These are phyloP conservation scores for Saimiri boliviensis DNA, from an alignment of 2,113 vertebrate species.

Conservation along the genomic window DNA sequence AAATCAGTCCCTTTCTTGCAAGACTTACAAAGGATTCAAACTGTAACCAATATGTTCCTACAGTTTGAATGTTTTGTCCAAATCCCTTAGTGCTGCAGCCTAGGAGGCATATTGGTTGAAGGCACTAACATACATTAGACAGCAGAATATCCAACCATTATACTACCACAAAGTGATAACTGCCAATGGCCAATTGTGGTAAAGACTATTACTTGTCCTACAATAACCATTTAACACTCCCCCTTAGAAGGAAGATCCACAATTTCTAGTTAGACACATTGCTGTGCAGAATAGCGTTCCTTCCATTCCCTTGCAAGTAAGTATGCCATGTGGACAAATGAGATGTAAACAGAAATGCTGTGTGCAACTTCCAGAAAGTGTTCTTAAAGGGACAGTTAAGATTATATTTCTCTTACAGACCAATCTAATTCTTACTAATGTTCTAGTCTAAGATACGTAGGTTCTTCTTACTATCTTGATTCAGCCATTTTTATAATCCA, in stretches of 20 bases:
- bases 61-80: neutral
- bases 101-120: neutral
- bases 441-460: neutral
- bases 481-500: neutral
- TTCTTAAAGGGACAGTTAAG: neutral
- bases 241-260: neutral
- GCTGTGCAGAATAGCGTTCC: neutral
- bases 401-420: neutral
- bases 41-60: neutral
- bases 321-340: neutral
- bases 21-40: constrained; percentile 14
- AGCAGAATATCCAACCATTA: neutral
- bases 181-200: neutral
- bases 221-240: neutral
- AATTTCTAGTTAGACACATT: neutral
- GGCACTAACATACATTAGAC: neutral
- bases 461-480: constrained; percentile 3
- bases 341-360: neutral
- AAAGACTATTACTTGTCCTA: neutral
- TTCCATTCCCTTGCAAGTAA: neutral
- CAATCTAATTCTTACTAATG: neutral
- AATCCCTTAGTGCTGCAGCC: neutral
- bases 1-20: neutral
- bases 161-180: neutral
- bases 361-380: neutral